Percentiles rank a stretch among this genome's conserved stretches.
Evolutionary conservation across 2,113 vertebrate genomes (phyloP).

Genomic region (Corythoichthys haematopterus): DNA sequence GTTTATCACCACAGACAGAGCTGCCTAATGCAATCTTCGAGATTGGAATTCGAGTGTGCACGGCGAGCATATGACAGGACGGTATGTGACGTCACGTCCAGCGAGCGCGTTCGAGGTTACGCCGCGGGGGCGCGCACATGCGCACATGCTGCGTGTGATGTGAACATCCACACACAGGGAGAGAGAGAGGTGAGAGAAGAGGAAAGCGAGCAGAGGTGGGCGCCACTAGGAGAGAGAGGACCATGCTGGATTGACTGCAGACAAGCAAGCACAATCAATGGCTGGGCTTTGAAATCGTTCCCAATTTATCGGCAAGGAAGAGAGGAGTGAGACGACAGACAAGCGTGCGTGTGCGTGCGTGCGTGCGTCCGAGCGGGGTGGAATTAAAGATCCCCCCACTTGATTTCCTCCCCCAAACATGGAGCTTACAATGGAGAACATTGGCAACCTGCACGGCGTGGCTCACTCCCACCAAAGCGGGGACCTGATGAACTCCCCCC

Average conservation of each 20-base stretch:
- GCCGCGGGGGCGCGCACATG: constrained; percentile 60
- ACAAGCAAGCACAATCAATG: constrained; percentile 75
- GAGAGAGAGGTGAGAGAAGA: constrained; percentile 6
- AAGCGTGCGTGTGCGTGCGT: constrained; percentile 37
- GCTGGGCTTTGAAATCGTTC: constrained; percentile 78
- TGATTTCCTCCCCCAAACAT: constrained; percentile 67
- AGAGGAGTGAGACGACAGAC: constrained; percentile 53
- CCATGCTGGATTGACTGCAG: constrained; percentile 76
- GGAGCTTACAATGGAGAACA: constrained; percentile 96
- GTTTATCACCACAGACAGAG: constrained; percentile 43
- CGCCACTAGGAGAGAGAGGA: constrained; percentile 28
- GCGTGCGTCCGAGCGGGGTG: constrained; percentile 51
- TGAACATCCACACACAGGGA: constrained; percentile 51
- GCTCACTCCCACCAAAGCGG: constrained; percentile 84
- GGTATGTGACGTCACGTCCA: constrained; percentile 68
- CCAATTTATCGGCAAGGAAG: constrained; percentile 75
- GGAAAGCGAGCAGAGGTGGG: constrained; percentile 8
- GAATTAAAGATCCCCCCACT: constrained; percentile 65
- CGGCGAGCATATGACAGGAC: constrained; percentile 36
- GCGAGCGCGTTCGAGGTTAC: constrained; percentile 42
- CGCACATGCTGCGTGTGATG: constrained; percentile 58
- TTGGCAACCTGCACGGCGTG: constrained; percentile 87
- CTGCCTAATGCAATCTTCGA: constrained; percentile 64
- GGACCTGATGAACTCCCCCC: constrained; percentile 87
- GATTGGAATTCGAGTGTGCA: constrained; percentile 43